Base-by-base conservation (phyloP, 2,888 invertebrate genomes). In the Aphelenchoides bicaudatus region DNA sequence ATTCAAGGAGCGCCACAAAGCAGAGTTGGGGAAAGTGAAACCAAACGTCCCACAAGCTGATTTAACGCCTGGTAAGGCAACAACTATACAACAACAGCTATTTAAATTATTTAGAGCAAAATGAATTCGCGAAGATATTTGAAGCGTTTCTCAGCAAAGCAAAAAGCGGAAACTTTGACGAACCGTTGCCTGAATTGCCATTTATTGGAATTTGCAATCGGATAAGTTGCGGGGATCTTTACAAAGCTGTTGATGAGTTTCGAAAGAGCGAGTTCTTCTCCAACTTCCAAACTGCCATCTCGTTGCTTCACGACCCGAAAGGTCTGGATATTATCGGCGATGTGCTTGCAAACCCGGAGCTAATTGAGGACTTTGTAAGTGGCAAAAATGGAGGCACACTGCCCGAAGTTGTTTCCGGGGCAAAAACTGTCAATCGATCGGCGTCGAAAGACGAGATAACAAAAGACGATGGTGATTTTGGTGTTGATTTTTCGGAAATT, bases 241-340 rank as follows among this genome's bases (percentile, higher is more conserved):
- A 72, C 65, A 77, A 75, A 59, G 76, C 72, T 1, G 67, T 76
- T 23, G 76, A 76, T 55, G 67, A 74, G 55, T 76, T 76, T 61
- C 57, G 73, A 31, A 71, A 66, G 38, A 71, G 71, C n/a, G 76
- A 76, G 28, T 68, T 78, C 61, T 76, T 76, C 64, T 72, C 74
- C 39, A 76, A 76, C 54, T 75, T 76, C 59, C 76, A 62, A 58
- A 77, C 77, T 0, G 76, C 76, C 3, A 43, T 77, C 5, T 66
- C 67, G 2, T 62, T 77, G n/a, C 60, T 77, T 3, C 70, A 78
- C 56, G 77, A 77, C 58, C 72, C 70, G 19, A 78, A 77, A 54
- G 77, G 77, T 0, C 72, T 71, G 72, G 75, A 78, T 48, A 74
- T 74, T 6, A 68, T 77, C 29, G 75, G 75, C 25, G 74, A 77